Evolutionary conservation across 2,113 vertebrate species (phyloP).

Genomic region (Rutilus rutilus): DNA sequence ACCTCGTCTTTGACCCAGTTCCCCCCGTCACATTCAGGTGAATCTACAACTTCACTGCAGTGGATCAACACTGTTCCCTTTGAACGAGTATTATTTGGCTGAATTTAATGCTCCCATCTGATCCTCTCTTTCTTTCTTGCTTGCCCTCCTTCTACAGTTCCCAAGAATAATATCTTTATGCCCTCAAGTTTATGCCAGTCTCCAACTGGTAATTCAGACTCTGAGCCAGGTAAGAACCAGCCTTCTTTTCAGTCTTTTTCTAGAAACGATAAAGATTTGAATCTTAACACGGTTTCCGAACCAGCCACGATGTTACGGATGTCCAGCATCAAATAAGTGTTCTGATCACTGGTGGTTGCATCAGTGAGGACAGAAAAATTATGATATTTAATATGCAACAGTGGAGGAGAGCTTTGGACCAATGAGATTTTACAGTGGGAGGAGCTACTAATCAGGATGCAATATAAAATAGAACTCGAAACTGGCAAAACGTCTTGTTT

Average conservation of each 20-base stretch:
- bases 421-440: neutral
- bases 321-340: neutral
- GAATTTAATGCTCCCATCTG: conserved; percentile 37
- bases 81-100: neutral
- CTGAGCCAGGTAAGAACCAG: conserved; percentile 85
- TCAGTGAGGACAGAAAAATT: too few relatives aligned
- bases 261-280: neutral
- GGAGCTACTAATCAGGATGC: neutral
- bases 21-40: conserved; percentile 94
- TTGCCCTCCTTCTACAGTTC: conserved; percentile 76
- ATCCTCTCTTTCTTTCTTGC: conserved; percentile 43
- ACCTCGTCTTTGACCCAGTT: conserved; percentile 92
- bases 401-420: neutral
- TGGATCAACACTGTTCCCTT: conserved; percentile 12
- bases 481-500: neutral
- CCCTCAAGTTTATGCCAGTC: conserved; percentile 94
- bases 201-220: conserved; percentile 91
- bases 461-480: neutral
- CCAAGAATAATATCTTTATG: conserved; percentile 98
- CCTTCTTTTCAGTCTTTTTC: neutral
- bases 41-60: neutral
- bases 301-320: neutral
- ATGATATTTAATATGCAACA: neutral
- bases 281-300: neutral
- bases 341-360: too few relatives aligned